Base-by-base conservation (phyloP, 2,888 invertebrate species). In the Formica aserva region DNA sequence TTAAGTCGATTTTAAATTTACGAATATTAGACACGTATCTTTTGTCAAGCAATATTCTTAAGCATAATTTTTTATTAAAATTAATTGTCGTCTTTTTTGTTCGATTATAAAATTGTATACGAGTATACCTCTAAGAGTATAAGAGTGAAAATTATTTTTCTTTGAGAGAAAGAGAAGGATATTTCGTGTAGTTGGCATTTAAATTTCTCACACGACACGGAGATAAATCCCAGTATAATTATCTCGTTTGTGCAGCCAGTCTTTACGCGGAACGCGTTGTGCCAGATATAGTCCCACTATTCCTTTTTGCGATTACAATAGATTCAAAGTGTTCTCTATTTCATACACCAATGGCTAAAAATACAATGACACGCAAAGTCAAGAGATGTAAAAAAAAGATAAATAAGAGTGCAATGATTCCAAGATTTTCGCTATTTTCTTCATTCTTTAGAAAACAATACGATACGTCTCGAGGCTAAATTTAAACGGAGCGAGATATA, bases 211-310 rank as follows among this genome's bases (percentile, higher is more conserved):
- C 77, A 45, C 77, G 35, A 29, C 69, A 26, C 71, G 48, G 63
- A 83, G 77, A 86, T 83, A 86, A 87, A 89, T 89, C 83, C 82
- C 81, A 71, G 71, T 41, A 82, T 85, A 80, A 85, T 88, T 88
- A 88, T 69, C 75, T 66, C 76, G 45, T 65, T 82, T 76, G 75
- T 75, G 32, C 38, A 67, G 65, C 29, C 71, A 72, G 66, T 45
- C 41, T 81, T 63, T 75, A 32, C 48, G 29, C 22, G 8, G n/a
- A 55, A 77, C 81, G 22, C 45, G 45, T 74, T 38, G 62, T 35
- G 62, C 5, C 48, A 52, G 48, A 35, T 32, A 78, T 41, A n/a
- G 41, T 13, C 26, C 26, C 41, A 60, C 1, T 26, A 26, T 26
- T 45, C 45, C 45, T 45, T 52, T n/a, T 52, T 32, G 69, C 45